Evolutionary conservation across 2,797 vertebrate species (phyloP).

Genomic region (Balearica regulorum): DNA sequence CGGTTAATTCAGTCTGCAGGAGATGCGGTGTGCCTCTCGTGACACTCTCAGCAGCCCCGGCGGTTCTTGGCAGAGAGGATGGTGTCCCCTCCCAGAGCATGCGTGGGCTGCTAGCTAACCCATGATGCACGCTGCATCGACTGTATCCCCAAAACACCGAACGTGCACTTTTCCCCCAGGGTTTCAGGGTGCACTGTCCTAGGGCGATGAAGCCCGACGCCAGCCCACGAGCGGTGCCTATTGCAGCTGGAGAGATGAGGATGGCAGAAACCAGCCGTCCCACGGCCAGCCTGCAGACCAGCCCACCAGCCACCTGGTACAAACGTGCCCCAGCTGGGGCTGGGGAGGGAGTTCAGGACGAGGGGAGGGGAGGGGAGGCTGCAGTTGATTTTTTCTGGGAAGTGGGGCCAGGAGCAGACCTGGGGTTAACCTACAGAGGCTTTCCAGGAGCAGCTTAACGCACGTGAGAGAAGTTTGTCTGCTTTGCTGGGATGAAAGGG

Average conservation of each 20-base stretch:
- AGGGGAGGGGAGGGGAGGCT: neutral
- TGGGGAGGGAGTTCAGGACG: too few species aligned
- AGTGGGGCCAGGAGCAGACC: neutral
- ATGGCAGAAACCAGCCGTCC: neutral
- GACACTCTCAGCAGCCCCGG: neutral
- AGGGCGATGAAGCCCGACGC: neutral
- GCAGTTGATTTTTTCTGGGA: fast-evolving
- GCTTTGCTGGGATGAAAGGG: neutral
- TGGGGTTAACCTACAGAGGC: too few species aligned
- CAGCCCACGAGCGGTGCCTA: fast-evolving
- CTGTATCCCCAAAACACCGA: neutral
- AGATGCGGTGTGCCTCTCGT: neutral
- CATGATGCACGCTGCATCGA: fast-evolving
- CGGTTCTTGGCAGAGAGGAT: neutral
- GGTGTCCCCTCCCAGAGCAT: neutral
- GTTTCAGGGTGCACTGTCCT: neutral
- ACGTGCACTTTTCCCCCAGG: neutral
- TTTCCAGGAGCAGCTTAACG: neutral
- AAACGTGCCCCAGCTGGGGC: neutral
- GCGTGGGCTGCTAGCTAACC: neutral
- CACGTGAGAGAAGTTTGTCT: fast-evolving
- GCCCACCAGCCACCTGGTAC: neutral
- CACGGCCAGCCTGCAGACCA: neutral
- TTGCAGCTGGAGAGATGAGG: neutral
- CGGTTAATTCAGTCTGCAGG: neutral